These are phyloP conservation scores for Halotydeus destructor DNA, from an alignment of 1,140 invertebrate species.

Conservation along the genomic window DNA sequence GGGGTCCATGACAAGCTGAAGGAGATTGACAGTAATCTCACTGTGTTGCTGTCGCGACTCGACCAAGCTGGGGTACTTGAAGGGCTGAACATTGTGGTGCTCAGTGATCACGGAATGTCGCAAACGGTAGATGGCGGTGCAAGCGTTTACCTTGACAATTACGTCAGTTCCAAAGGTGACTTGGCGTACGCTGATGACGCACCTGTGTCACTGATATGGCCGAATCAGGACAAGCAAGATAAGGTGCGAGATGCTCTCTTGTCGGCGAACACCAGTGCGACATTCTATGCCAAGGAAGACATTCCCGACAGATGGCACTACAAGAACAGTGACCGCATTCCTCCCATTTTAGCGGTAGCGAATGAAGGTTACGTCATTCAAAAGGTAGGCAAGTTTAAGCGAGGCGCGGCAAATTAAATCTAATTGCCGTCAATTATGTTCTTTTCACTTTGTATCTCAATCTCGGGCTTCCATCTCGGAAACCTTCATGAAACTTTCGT, in stretches of 20 bases:
- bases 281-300: slow-evolving; percentile 22
- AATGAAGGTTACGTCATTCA: slow-evolving; percentile 13
- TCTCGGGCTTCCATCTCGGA: background rate
- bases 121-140: slow-evolving; percentile 6
- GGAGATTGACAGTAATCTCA: slow-evolving; percentile 14
- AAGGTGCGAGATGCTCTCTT: slow-evolving; percentile 30
- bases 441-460: no score
- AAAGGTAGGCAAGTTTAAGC: slow-evolving; percentile 26
- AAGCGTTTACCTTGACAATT: background rate
- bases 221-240: slow-evolving; percentile 30
- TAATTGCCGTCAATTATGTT: no score
- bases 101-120: slow-evolving; percentile 22
- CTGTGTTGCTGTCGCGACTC: slow-evolving; percentile 17
- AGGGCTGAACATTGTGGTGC: slow-evolving; percentile 18
- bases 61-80: slow-evolving; percentile 11
- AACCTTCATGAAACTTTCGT: background rate
- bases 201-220: slow-evolving; percentile 30
- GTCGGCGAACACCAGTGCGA: slow-evolving; percentile 20
- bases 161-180: background rate
- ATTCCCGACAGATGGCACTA: slow-evolving; percentile 24
- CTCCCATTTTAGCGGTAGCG: slow-evolving; percentile 10
- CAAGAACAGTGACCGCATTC: slow-evolving; percentile 16
- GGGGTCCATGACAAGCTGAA: slow-evolving; percentile 4
- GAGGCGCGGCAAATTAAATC: background rate
- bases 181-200: background rate